Evolutionary conservation across 1,140 invertebrate genomes (phyloP).

Genomic region (Diabrotica undecimpunctata): DNA sequence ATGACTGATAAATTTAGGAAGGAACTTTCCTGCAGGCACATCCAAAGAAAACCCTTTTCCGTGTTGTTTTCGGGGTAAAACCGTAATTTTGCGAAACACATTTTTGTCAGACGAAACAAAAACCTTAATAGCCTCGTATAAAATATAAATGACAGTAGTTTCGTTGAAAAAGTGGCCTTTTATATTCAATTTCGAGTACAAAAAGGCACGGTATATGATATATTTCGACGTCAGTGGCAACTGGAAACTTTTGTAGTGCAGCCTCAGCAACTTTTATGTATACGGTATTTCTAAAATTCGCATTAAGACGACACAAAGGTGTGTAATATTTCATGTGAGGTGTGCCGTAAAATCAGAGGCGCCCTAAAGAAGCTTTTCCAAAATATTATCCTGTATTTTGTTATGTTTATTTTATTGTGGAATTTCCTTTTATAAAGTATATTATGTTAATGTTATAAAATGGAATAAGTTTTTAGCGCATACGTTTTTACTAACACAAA

Average conservation of each 20-base stretch:
- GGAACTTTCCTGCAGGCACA: neutral
- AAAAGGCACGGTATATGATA: slow-evolving; percentile 17
- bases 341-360: slow-evolving; percentile 10
- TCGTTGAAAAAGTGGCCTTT: slow-evolving; percentile 4
- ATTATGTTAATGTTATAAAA: too few relatives aligned
- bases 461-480: too few relatives aligned
- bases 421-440: too few relatives aligned
- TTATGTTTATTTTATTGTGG: too few relatives aligned
- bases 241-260: slow-evolving; percentile 15
- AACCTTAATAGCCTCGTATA: slow-evolving; percentile 3
- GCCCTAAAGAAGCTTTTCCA: too few relatives aligned
- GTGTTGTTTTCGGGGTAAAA: neutral
- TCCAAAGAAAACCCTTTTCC: neutral
- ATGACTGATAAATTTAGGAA: slow-evolving; percentile 2
- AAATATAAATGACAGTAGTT: slow-evolving; percentile 7
- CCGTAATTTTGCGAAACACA: slow-evolving; percentile 2
- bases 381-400: too few relatives aligned
- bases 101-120: slow-evolving; percentile 2
- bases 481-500: too few relatives aligned
- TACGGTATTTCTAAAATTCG: slow-evolving; percentile 8
- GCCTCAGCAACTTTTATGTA: slow-evolving; percentile 13
- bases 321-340: slow-evolving; percentile 11
- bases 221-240: slow-evolving; percentile 8
- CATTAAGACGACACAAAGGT: slow-evolving; percentile 16
- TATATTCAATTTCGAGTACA: slow-evolving; percentile 13